Evolutionary conservation across 1,140 invertebrate species (phyloP).

Genomic region (Zaprionus lachaisei): DNA sequence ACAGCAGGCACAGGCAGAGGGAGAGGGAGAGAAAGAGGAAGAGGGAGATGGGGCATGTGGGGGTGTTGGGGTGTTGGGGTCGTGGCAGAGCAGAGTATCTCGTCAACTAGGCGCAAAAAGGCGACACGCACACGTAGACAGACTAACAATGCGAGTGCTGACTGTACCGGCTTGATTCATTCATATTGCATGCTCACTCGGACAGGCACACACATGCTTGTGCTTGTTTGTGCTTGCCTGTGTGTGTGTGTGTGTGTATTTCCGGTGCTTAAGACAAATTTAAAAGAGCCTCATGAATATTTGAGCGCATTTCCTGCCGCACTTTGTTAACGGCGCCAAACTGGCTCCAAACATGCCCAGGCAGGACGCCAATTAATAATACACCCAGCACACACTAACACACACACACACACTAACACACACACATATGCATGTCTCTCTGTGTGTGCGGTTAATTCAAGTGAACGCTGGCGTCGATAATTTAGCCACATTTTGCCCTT

Average conservation of each 20-base stretch:
- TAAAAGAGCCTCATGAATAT: slow-evolving; percentile 78
- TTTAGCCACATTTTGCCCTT: slow-evolving; percentile 20
- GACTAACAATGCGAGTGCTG: slow-evolving; percentile 53
- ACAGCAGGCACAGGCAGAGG: background rate
- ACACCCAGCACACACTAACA: background rate
- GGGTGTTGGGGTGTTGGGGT: background rate
- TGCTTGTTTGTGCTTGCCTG: background rate
- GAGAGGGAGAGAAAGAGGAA: background rate
- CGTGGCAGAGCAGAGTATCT: background rate
- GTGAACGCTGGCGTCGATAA: slow-evolving; percentile 43
- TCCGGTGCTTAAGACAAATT: slow-evolving; percentile 81
- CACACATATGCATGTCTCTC: background rate
- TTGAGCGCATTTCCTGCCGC: slow-evolving; percentile 69
- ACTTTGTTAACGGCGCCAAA: slow-evolving; percentile 43
- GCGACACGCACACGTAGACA: slow-evolving; percentile 5
- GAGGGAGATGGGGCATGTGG: background rate
- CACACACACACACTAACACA: background rate
- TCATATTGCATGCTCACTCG: slow-evolving; percentile 63
- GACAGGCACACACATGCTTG: slow-evolving; percentile 41
- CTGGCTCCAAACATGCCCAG: slow-evolving; percentile 39
- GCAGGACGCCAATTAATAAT: slow-evolving; percentile 38
- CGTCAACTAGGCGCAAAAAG: slow-evolving; percentile 6
- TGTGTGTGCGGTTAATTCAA: slow-evolving; percentile 62
- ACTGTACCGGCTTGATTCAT: slow-evolving; percentile 64
- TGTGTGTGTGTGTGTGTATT: slow-evolving; percentile 63